Percentiles rank a stretch among this genome's conserved stretches.
Evolutionary conservation across 2,888 invertebrate genomes (phyloP).

Genomic region (Acholoe squamosa): DNA sequence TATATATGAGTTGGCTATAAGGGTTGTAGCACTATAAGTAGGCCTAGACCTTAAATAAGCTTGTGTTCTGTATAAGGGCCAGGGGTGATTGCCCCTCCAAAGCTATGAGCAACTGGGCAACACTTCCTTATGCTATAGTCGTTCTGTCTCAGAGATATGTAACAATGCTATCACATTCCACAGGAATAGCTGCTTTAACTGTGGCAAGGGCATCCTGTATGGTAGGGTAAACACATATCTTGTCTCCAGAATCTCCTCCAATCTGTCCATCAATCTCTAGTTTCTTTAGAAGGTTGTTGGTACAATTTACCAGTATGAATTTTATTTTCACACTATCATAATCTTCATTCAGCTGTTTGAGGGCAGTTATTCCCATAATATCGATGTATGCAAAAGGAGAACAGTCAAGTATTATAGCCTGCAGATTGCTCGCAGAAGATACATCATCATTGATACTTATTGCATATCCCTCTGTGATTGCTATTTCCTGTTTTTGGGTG

Average conservation of each 20-base stretch:
- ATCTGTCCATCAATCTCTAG: not conserved
- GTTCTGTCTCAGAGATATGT: not conserved
- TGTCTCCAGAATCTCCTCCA: constrained; percentile 27
- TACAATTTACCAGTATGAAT: constrained; percentile 74
- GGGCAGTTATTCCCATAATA: constrained; percentile 74
- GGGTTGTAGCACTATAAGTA: no score
- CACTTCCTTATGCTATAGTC: no score
- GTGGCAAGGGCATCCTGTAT: constrained; percentile 57
- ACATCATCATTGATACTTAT: not conserved
- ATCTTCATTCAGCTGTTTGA: constrained; percentile 73
- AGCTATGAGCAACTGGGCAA: no score
- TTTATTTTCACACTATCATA: constrained; percentile 70
- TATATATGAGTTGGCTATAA: no score
- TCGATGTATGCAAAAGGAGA: constrained; percentile 77
- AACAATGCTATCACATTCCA: not conserved
- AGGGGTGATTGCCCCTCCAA: no score
- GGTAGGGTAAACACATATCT: constrained; percentile 21
- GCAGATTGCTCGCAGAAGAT: not conserved
- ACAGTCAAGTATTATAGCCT: constrained; percentile 76
- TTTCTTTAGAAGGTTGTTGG: constrained; percentile 58
- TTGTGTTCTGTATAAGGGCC: no score
- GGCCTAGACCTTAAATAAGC: no score
- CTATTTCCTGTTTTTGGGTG: not conserved
- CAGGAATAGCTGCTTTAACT: not conserved
- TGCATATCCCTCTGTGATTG: not conserved